These are phyloP conservation scores for Samia ricini DNA, from an alignment of 1,140 invertebrate species.

Conservation along the genomic window DNA sequence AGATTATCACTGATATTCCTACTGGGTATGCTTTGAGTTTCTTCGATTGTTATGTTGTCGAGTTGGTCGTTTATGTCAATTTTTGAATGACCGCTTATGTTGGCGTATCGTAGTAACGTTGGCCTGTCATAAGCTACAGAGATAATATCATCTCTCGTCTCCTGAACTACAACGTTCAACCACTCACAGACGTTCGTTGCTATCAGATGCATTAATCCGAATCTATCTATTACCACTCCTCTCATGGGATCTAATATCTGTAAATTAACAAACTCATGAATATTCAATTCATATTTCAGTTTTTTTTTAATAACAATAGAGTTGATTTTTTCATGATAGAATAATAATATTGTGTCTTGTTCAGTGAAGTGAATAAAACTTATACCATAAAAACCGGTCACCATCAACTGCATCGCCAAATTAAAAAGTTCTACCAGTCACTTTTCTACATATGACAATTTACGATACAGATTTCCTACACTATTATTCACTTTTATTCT, in stretches of 20 bases:
- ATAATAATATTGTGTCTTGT: neutral
- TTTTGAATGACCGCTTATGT: slow-evolving; percentile 41
- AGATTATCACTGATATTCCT: slow-evolving; percentile 24
- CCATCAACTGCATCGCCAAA: too few species aligned
- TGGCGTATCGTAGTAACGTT: slow-evolving; percentile 44
- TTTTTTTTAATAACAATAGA: neutral
- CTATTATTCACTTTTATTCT: too few species aligned
- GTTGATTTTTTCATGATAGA: neutral
- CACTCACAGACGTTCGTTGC: slow-evolving; percentile 82
- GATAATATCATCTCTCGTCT: slow-evolving; percentile 81
- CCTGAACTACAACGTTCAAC: slow-evolving; percentile 81
- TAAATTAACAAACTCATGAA: slow-evolving; percentile 26
- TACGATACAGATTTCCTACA: too few species aligned
- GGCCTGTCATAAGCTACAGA: slow-evolving; percentile 53
- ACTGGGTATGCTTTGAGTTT: slow-evolving; percentile 12
- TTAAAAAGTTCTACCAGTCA: too few species aligned
- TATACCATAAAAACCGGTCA: too few species aligned
- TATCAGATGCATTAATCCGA: slow-evolving; percentile 80
- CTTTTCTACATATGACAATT: too few species aligned
- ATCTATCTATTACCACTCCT: slow-evolving; percentile 77
- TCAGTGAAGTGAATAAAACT: neutral
- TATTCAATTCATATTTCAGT: neutral
- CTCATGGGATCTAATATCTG: slow-evolving; percentile 69
- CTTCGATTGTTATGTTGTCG: slow-evolving; percentile 37
- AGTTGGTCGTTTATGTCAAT: slow-evolving; percentile 34